Base-by-base conservation (phyloP, 2,888 invertebrate genomes). In the Villa cingulata region DNA sequence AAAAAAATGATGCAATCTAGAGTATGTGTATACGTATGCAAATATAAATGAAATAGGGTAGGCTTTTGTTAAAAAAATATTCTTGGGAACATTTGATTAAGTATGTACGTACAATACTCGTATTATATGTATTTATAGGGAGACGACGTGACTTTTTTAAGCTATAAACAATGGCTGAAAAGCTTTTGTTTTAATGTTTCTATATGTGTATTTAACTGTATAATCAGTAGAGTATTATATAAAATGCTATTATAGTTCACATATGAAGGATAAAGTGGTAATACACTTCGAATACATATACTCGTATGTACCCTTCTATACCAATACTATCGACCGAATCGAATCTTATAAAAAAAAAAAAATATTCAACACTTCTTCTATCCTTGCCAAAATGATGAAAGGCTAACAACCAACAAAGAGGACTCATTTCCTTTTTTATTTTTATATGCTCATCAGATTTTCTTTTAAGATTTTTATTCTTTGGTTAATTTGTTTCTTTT, bases 71-170 rank as follows among this genome's bases (percentile, higher is more conserved):
- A 6, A 37, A 6, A 37, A n/a, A 14, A 34, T 34, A 16, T 47
- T 38, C 39, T 43, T 47, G 43, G 43, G 47, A 47, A 47, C 42
- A 47, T 47, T 47, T 47, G 47, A 47, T 47, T 47, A 43, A 47
- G 47, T 47, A 39, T 41, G 39, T 37, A 9, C n/a, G n/a, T n/a
- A n/a, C n/a, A n/a, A n/a, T n/a, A n/a, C n/a, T n/a, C n/a, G n/a
- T n/a, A n/a, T n/a, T n/a, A n/a, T n/a, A n/a, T n/a, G n/a, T n/a
- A n/a, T n/a, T n/a, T n/a, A n/a, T n/a, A 38, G 34, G 34, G 47
- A 47, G 43, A 43, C 43, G 43, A 47, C 43, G 43, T 47, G 42
- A 43, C 47, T 43, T 18, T 39, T 39, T 9, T 19, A 39, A 38
- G 17, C 42, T 18, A 42, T 41, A 42, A 46, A 47, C 43, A 47